Base-by-base conservation (phyloP, 2,797 vertebrate genomes). In the Calcarius lapponicus region DNA sequence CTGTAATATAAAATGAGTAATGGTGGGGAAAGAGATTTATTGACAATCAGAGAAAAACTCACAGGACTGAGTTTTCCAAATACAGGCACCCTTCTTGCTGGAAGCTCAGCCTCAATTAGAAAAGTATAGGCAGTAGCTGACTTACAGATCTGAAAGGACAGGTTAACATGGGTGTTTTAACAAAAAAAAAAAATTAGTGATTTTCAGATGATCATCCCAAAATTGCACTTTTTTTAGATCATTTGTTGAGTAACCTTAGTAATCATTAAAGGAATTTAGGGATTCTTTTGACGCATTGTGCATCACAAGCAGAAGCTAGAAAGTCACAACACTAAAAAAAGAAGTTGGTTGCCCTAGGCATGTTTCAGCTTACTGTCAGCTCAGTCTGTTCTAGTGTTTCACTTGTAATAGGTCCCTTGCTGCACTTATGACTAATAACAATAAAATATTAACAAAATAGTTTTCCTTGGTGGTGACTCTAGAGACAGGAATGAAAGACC, bases 381-480 rank as follows among this genome's bases (percentile, higher is more conserved):
- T 94, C 88, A 80, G 79, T 62, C 69, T 92, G 34, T 86, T 91
- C 65, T 76, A 90, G 65, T 64, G 64, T 91, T 96, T 92, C 91
- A 48, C 57, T 94, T 92, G 54, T 86, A 94, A 94, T 80, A 83
- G 45, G 32, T 94, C 88, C 75, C 84, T 94, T 54, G 75, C 36
- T 83, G 53, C 87, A 87, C 25, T 93, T 89, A 91, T 31, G 36
- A 89, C 81, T 95, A 97, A 92, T 82, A 93, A 92, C 71, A 94
- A 91, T 93, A 94, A 94, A 94, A 95, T 95, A 95, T 95, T 96
- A 94, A 91, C 83, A 92, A 67, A 92, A 91, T 64, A 80, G 22
- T 88, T 93, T 82, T 85, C 48, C 38, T 87, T 96, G 42, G n/a
- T 91, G 69, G 22, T 0, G 5, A 40, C 78, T 76, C 80, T 60